Evolutionary conservation across 2,113 vertebrate genomes (phyloP), one percentile per base, ranked within the genome.

Genomic region (Prolemur simus): DNA sequence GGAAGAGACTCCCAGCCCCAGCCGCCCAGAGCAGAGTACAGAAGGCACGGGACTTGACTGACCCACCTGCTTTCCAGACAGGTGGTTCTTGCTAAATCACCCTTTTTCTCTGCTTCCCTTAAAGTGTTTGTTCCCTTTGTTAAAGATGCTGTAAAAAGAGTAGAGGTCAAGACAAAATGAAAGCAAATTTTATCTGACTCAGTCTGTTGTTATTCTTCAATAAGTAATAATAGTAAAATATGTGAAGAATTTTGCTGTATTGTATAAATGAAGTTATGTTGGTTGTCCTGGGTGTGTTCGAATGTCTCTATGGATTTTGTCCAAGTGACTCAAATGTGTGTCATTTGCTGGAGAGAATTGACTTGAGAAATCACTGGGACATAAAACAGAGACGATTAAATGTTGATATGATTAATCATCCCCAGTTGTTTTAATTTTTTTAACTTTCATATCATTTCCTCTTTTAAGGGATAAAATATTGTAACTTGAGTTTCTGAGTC

Each of bases 361-460:
- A 32, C 56, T 15, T 15, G 12, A 87, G 49, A 82, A 81, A 74
- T 63, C 56, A 73, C 9, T 63, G 37, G 39, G 25, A 21, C 37
- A 78, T 63, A 69, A 37, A n/a, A 32, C 73, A 52, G 2, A 63
- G 23, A n/a, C 3, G 66, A 42, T 78, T 86, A 87, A 78, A 37
- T 81, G 11, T 74, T 95, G 13, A 12, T 81, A 25, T 94, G 85
- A 87, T 81, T 92, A 89, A 68, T n/a, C 54, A 73, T 45, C 60
- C 82, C 68, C 83, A 42, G 63, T 91, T 95, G 86, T 80, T 97
- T 90, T 49, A 74, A 83, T 52, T 60, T 87, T 95, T 83, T 96
- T 10, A 87, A 42, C 34, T 87, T 47, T 90, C 69, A 12, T 86
- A 58, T 71, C 29, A 60, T 91, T 93, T 95, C 10, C 60, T 81